These are phyloP conservation scores for Caenorhabditis plicata DNA, from an alignment of 2,888 invertebrate species.

Conservation along the genomic window DNA sequence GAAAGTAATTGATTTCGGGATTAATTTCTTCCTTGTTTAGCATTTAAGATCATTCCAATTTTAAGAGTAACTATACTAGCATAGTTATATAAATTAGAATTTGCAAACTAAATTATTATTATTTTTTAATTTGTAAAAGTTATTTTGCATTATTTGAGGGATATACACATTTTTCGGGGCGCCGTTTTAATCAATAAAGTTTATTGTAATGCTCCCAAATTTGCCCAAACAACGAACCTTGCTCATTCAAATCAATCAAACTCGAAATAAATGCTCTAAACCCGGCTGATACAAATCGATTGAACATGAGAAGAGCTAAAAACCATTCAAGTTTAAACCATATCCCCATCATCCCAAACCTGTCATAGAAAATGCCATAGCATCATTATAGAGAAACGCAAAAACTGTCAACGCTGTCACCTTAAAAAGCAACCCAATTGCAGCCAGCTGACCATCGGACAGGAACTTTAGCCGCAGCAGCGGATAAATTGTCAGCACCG, in stretches of 20 bases:
- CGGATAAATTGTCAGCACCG: conserved; percentile 54
- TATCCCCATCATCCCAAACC: conserved; percentile 11
- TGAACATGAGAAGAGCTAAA: conserved; percentile 61
- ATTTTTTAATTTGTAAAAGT: no score
- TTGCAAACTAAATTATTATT: no score
- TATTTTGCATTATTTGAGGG: no score
- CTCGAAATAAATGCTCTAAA: conserved; percentile 65
- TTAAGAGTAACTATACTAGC: no score
- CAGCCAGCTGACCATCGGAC: conserved; percentile 63
- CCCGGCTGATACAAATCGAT: conserved; percentile 66
- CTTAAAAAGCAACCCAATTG: conserved; percentile 65
- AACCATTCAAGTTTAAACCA: conserved; percentile 5
- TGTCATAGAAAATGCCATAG: conserved; percentile 37
- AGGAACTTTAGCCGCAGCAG: conserved; percentile 44
- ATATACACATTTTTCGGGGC: no score
- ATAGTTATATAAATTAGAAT: no score
- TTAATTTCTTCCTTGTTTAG: no score
- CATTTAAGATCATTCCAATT: no score
- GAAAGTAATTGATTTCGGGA: no score
- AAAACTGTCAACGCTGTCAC: conserved; percentile 61
- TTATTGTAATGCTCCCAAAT: background rate
- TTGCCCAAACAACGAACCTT: conserved; percentile 61
- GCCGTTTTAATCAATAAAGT: background rate
- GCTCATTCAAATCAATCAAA: conserved; percentile 64
- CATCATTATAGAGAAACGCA: conserved; percentile 54